These are phyloP conservation scores for Patiria pectinifera DNA, from an alignment of 53 echinoderm and acorn worm genomes.

Conservation along the genomic window DNA sequence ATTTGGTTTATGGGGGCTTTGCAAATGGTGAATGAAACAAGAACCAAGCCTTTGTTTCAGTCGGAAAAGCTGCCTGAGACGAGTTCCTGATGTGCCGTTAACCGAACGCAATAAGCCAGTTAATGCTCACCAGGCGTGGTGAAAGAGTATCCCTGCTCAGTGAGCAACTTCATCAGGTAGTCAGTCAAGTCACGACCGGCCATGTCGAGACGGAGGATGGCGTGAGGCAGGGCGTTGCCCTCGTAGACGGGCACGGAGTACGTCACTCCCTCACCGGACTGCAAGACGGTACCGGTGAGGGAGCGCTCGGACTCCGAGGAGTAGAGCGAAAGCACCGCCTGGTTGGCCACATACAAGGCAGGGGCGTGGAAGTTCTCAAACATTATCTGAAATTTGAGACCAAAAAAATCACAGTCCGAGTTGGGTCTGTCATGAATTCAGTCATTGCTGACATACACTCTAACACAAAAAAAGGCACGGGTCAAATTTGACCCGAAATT, in stretches of 20 bases:
- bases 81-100: too few relatives aligned
- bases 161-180: slow-evolving; percentile 94
- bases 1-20: too few relatives aligned
- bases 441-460: too few relatives aligned
- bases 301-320: slow-evolving; percentile 74
- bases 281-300: slow-evolving; percentile 82
- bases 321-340: slow-evolving; percentile 83
- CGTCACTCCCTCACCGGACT: slow-evolving; percentile 87
- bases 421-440: too few relatives aligned
- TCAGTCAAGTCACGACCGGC: slow-evolving; percentile 92
- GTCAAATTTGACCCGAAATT: too few relatives aligned
- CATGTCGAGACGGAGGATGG: slow-evolving; percentile 91
- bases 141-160: slow-evolving; percentile 94
- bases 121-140: slow-evolving; percentile 84
- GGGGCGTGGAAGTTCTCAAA: slow-evolving; percentile 92
- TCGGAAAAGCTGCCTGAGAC: too few relatives aligned
- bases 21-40: too few relatives aligned
- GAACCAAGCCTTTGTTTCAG: too few relatives aligned
- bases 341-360: slow-evolving; percentile 86
- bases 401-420: too few relatives aligned
- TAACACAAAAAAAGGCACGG: too few relatives aligned
- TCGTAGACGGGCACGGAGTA: slow-evolving; percentile 88
- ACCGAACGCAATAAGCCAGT: too few relatives aligned
- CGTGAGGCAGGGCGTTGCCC: slow-evolving; percentile 89
- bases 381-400: slow-evolving; percentile 71